phyloP scores from a whole-genome alignment of 2,113 vertebrate genomes.

The Hippocampus barbouri region DNA sequence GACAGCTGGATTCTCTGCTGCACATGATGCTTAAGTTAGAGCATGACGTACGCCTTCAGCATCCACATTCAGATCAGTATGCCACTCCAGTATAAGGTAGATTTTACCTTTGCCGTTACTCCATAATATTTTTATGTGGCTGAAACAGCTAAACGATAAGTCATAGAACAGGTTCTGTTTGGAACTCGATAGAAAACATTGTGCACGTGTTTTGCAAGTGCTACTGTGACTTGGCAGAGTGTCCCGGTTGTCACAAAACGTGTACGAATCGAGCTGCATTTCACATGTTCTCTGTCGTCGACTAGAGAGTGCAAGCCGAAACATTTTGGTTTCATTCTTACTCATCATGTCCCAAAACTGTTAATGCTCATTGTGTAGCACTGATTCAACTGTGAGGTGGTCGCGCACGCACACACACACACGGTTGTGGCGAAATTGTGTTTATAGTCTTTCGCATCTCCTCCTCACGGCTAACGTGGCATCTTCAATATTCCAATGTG shows the following conservation, averaged over 20 bases:
- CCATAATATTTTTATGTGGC: constrained; percentile 30
- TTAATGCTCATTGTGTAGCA: constrained; percentile 34
- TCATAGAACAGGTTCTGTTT: constrained; percentile 7
- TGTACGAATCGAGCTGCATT: not conserved
- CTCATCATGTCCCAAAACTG: constrained; percentile 16
- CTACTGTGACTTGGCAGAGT: not conserved
- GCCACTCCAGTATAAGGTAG: constrained; percentile 26
- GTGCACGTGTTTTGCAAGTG: constrained; percentile 34
- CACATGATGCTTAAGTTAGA: constrained; percentile 18
- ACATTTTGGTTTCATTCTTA: constrained; percentile 1
- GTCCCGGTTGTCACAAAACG: not conserved
- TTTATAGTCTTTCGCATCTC: constrained; percentile 10
- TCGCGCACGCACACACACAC: constrained; percentile 6
- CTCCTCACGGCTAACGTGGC: constrained; percentile 14
- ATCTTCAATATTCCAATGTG: constrained; percentile 26
- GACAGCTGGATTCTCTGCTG: constrained; percentile 46
- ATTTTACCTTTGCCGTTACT: constrained; percentile 19
- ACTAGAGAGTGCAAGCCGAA: not conserved
- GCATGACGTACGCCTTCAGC: constrained; percentile 45
- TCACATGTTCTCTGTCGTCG: not conserved
- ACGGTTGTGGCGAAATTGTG: not conserved
- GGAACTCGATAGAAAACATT: constrained; percentile 26
- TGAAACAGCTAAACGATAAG: constrained; percentile 14
- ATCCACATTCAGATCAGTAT: constrained; percentile 32
- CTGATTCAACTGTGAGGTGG: constrained; percentile 46